Evolutionary conservation across 1,140 invertebrate species (phyloP), one percentile per base, ranked within the genome.

Genomic region (Ceratina japonica): DNA sequence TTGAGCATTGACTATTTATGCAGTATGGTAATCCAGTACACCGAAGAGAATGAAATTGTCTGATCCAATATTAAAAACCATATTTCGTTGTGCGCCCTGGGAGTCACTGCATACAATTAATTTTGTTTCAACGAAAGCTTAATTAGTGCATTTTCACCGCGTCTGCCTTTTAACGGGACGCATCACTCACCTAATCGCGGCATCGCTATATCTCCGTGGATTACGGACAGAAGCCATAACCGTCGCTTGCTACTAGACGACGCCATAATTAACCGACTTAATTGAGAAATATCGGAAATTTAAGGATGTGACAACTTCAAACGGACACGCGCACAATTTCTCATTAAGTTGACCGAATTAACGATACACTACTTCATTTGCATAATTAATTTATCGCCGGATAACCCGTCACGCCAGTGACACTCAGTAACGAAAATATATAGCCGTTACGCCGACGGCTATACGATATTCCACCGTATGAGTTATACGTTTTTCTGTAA

Each of bases 361-460:
- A 65, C 66, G 66, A 78, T 56, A 62, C 65, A 66, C 61, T 58
- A 61, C 81, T 84, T 85, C 68, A 73, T 59, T 72, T 75, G 61
- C 79, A 49, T 79, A 79, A 82, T 84, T 66, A 85, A 85, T 84
- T 84, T 84, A 84, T 84, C 61, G 80, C 75, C 27, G 63, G 63
- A 76, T 75, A 20, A 70, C 20, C 61, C 72, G 72, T 79, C 56
- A 59, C 58, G 12, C 5, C 58, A 31, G 22, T 68, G 75, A 81
- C 71, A 84, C 27, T n/a, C 27, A 70, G 24, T 63, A 59, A 62
- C n/a, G 18, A 85, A 78, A 64, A 84, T 74, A 63, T 81, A 77
- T 76, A 59, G 83, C 84, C 87, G 76, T 68, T 74, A 68, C 37
- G 24, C 31, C 24, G 22, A 15, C 18, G 16, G 56, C 56, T 75